These are phyloP conservation scores for Armadillidium nasatum DNA, from an alignment of 1,140 invertebrate genomes.

Conservation along the genomic window DNA sequence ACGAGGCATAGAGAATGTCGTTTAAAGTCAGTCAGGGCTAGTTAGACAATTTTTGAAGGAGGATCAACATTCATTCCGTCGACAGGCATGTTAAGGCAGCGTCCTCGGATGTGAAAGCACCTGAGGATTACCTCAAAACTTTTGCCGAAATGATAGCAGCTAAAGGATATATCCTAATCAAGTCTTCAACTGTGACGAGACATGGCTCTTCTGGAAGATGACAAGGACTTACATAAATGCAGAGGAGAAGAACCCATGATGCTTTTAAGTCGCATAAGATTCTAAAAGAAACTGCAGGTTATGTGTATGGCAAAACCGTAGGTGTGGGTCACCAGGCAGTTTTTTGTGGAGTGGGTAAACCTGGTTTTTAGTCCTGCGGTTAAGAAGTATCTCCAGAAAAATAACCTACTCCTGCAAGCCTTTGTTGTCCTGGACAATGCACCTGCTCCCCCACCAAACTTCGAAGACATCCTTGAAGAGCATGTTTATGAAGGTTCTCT, in stretches of 20 bases:
- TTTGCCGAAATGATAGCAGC: no score
- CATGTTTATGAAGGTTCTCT: slow-evolving; percentile 36
- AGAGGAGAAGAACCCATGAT: background rate
- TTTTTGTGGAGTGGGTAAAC: slow-evolving; percentile 29
- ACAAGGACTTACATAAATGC: background rate
- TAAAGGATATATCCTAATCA: background rate
- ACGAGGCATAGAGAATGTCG: no score
- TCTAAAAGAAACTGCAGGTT: background rate
- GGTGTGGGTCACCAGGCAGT: background rate
- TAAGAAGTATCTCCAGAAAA: slow-evolving; percentile 27
- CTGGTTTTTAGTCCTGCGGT: slow-evolving; percentile 25
- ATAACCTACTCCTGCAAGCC: slow-evolving; percentile 26
- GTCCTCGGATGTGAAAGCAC: background rate
- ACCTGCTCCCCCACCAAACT: slow-evolving; percentile 14
- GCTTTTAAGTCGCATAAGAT: no score
- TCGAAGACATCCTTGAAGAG: slow-evolving; percentile 29
- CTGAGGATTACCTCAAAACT: background rate
- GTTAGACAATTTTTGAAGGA: background rate
- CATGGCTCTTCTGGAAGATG: background rate
- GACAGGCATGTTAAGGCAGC: background rate
- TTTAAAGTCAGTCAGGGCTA: background rate
- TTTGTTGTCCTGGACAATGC: slow-evolving; percentile 24
- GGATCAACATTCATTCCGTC: background rate
- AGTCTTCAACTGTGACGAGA: slow-evolving; percentile 3
- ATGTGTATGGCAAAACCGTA: background rate